phyloP scores from a whole-genome alignment of 2,888 invertebrate species.

The Nipponacmea schrenckii region DNA sequence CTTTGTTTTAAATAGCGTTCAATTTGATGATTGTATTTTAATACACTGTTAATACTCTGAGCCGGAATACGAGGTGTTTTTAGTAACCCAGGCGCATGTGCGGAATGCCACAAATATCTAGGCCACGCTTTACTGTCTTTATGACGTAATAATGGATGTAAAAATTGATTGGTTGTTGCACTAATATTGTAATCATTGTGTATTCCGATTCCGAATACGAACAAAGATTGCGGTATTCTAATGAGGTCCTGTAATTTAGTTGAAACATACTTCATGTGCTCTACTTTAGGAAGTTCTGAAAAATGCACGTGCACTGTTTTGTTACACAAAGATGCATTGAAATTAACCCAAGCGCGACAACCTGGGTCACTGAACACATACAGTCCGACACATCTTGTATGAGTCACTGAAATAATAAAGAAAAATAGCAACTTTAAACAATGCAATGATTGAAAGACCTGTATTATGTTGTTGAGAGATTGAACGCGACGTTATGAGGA shows the following conservation, averaged over 20 bases:
- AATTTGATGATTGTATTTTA: conserved; percentile 21
- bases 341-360: not conserved
- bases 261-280: not conserved
- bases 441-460: not conserved
- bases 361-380: conserved; percentile 4
- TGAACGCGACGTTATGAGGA: too few species aligned
- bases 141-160: conserved; percentile 14
- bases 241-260: not conserved
- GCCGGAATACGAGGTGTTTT: conserved; percentile 24
- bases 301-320: not conserved
- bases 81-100: conserved; percentile 30
- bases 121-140: conserved; percentile 18
- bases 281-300: not conserved
- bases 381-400: conserved; percentile 5
- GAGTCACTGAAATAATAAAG: conserved; percentile 2
- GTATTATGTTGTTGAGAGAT: too few species aligned
- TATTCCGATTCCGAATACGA: not conserved
- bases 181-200: not conserved
- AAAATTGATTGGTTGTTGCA: not conserved
- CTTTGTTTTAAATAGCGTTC: conserved; percentile 3
- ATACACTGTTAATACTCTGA: conserved; percentile 20
- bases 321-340: conserved; percentile 5
- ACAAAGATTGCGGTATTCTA: not conserved
- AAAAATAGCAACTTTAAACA: not conserved
- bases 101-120: conserved; percentile 25